phyloP scores from a whole-genome alignment of 2,888 invertebrate genomes.

The Icerya purchasi region DNA sequence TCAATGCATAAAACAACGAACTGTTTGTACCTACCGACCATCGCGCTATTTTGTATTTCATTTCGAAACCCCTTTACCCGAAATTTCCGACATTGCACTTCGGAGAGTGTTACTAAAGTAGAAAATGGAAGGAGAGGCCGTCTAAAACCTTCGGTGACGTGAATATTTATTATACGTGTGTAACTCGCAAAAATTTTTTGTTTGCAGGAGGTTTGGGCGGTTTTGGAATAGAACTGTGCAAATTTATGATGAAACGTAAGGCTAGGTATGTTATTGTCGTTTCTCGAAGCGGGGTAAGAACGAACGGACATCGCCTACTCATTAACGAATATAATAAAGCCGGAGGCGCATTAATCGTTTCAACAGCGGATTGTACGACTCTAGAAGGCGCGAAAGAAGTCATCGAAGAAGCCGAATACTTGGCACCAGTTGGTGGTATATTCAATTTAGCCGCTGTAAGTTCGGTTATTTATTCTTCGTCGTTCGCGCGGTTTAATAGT shows the following conservation, averaged over 20 bases:
- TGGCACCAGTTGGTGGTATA: background rate
- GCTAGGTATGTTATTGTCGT: background rate
- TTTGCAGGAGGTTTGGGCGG: background rate
- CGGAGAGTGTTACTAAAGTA: no score
- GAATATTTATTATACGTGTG: no score
- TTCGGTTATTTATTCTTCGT: no score
- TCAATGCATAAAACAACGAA: no score
- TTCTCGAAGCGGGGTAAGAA: background rate
- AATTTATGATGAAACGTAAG: background rate
- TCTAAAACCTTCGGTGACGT: no score
- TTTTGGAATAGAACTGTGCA: background rate
- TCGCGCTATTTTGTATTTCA: no score
- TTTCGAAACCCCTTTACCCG: no score
- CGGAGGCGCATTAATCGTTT: background rate
- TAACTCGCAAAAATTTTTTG: conserved; percentile 22
- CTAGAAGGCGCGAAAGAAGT: background rate
- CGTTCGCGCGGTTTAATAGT: no score
- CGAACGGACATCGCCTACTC: background rate
- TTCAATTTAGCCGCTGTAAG: background rate
- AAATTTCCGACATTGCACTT: no score
- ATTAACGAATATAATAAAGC: background rate
- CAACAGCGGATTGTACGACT: background rate
- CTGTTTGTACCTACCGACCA: no score
- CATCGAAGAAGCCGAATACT: background rate
- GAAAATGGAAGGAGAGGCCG: no score